Conservation (phyloP, 1,140 invertebrate species). For the Aphis gossypii region DNA sequence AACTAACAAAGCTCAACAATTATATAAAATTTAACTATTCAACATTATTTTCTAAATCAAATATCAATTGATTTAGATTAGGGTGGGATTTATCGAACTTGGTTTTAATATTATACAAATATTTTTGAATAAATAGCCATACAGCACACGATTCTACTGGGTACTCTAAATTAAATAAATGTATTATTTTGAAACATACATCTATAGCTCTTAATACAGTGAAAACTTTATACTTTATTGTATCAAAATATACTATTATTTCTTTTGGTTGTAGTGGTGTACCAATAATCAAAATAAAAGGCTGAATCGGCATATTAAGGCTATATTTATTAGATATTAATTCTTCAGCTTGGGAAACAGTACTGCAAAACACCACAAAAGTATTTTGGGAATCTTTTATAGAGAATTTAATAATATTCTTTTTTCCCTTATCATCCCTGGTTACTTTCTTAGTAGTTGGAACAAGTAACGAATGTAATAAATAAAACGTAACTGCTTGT, state of each 20-base stretch:
- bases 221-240: background rate
- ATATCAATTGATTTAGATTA: background rate
- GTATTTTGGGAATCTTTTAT: background rate
- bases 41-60: background rate
- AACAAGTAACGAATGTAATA: background rate
- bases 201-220: background rate
- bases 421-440: background rate
- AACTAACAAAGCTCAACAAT: no score
- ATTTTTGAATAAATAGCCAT: constrained; percentile 1
- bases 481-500: background rate
- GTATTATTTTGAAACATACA: background rate
- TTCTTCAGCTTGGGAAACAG: background rate
- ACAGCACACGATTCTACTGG: background rate
- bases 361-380: background rate
- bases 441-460: background rate
- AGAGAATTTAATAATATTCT: background rate
- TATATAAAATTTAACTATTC: no score
- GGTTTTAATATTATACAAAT: background rate
- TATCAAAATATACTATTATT: background rate
- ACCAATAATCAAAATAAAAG: background rate
- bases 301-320: background rate
- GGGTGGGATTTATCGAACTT: background rate
- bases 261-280: background rate
- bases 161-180: background rate
- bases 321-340: background rate